phyloP scores from a whole-genome alignment of 2,797 vertebrate genomes.

The Hippocampus kuda region DNA sequence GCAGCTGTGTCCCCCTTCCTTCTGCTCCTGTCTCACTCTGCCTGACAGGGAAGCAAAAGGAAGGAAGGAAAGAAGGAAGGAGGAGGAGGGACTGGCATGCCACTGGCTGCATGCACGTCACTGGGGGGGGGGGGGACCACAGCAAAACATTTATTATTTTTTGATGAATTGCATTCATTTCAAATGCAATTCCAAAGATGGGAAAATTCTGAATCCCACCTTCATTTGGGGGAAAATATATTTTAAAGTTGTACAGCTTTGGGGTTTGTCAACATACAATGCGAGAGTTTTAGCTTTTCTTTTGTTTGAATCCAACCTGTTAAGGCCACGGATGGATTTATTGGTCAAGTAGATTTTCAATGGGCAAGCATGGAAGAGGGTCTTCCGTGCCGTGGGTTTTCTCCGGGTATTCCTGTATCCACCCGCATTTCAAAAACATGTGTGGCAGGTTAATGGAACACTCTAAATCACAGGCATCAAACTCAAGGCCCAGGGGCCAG shows the following conservation, averaged over 20 bases:
- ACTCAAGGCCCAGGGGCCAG: too few species aligned
- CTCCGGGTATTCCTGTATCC: too few species aligned
- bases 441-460: too few species aligned
- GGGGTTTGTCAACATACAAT: background rate
- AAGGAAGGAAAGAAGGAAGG: background rate
- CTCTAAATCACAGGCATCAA: too few species aligned
- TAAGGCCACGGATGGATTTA: too few species aligned
- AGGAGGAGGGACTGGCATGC: constrained; percentile 11
- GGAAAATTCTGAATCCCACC: background rate
- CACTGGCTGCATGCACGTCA: constrained; percentile 38
- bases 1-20: constrained; percentile 32
- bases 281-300: too few species aligned
- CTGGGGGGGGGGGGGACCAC: constrained; percentile 1
- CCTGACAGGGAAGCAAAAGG: constrained; percentile 10
- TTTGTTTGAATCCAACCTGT: too few species aligned
- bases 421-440: too few species aligned
- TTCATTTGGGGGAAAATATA: background rate
- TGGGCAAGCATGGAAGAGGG: too few species aligned
- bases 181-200: background rate
- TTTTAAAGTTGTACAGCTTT: background rate
- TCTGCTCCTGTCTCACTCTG: constrained; percentile 52
- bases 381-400: too few species aligned
- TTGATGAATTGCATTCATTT: background rate
- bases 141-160: background rate
- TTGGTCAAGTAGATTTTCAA: too few species aligned